Evolutionary conservation across 2,113 vertebrate genomes (phyloP), one percentile per base, ranked within the genome.

Genomic region (Synchiropus splendidus): DNA sequence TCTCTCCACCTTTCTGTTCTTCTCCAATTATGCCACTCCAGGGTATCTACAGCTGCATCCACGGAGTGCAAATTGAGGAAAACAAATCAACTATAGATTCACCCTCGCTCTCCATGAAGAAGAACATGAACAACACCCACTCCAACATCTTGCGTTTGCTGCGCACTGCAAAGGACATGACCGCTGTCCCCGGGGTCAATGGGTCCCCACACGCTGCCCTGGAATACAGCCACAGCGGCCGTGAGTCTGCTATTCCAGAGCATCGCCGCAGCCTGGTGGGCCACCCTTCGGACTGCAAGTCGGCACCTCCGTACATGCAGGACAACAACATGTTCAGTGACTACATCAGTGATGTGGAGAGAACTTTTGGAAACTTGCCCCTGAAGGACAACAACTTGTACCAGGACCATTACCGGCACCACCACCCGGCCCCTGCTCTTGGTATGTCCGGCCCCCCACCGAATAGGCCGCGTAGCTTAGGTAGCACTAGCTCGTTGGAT

Each of bases 1-100:
- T 58, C 47, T 54, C 45, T 72, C 56, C 39, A 42, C 54, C 41
- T 66, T 41, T 40, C 60, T 64, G 45, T 58, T 53, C 55, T 39
- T 66, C 9, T 43, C 43, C 41, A 9, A 65, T 77, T 39, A 21
- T 51, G 54, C 44, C 30, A 17, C 72, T 70, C 40, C 64, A 99
- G 94, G 95, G 92, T 46, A 99, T 99, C 82, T 99, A 92, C 85
- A 98, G 95, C 83, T 99, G 95, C 80, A 99, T 99, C 75, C 95
- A 99, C 0, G 95, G 95, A 0, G 92, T 99, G 43, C 90, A 94
- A 31, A 99, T 99, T 0, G 95, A 98, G 75, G 94, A 99, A 62
- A 93, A 89, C 58, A 92, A 95, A 48, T 97, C 95, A 0, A 84
- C 86, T 47, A 89, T 89, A 83, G 91, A 97, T 42, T 99, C 95